Base-by-base conservation (phyloP, 2,888 invertebrate species). In the Byasa hedistus region DNA sequence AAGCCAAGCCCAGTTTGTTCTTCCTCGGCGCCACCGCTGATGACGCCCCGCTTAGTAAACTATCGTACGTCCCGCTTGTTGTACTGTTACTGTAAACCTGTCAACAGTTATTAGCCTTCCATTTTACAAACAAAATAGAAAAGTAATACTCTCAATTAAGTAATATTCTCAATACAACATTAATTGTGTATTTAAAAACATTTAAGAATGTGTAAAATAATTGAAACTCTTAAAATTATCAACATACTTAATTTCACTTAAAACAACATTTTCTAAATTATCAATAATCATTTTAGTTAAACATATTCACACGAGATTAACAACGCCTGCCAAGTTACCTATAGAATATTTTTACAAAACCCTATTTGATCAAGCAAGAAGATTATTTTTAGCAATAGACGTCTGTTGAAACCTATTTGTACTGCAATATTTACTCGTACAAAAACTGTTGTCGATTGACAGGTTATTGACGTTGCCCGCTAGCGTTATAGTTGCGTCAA, bases 71-170 rank as follows among this genome's bases (percentile, higher is more conserved):
- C 2, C 87, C 87, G 54, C 88, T 89, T 0, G 83, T 75, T 0
- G 88, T 85, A 70, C 89, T 90, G 61, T 81, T 87, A 75, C 85
- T 85, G 78, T 86, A 88, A 67, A 88, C 71, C 91, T 91, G 79
- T 66, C 55, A 55, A 61, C 68, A 67, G 44, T 44, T 44, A 44
- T 44, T 44, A 44, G 15, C 15, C 19, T 44, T 19, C 44, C 15
- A 44, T 44, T 44, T 19, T 44, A 17, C 15, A 44, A 4, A 19
- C 5, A 36, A 4, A 36, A 36, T 10, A 7, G 10, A 10, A 36
- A 36, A 10, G 32, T 7, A 36, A 10, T 36, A 7, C 32, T 36
- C 32, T 7, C 32, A n/a, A n/a, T n/a, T n/a, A n/a, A n/a, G n/a
- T n/a, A n/a, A n/a, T n/a, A n/a, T n/a, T n/a, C n/a, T n/a, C n/a